Percentiles rank a stretch among this genome's conserved stretches.
phyloP scores from a whole-genome alignment of 2,888 invertebrate species.

The Spodoptera exigua region DNA sequence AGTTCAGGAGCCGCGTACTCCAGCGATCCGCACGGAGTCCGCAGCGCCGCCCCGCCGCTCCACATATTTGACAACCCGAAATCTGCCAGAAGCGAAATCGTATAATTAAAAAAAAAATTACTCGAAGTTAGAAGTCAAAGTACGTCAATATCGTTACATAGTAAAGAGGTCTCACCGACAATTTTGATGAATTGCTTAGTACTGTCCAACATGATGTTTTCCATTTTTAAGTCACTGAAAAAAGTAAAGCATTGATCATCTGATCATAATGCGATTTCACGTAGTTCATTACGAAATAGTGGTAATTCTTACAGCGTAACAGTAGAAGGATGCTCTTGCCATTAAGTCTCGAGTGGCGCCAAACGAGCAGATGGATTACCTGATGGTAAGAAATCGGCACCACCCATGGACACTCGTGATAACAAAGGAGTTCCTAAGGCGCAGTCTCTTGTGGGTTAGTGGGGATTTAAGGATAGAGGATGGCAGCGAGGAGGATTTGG shows the following conservation, averaged over 20 bases:
- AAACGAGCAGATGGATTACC: too few species aligned
- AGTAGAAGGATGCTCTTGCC: background rate
- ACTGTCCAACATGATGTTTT: conserved; percentile 93
- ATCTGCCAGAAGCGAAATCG: conserved; percentile 78
- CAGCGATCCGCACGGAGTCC: conserved; percentile 94
- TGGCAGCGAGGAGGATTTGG: too few species aligned
- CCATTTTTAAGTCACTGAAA: conserved; percentile 93
- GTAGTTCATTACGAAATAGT: background rate
- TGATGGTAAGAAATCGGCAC: too few species aligned
- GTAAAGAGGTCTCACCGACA: conserved; percentile 85
- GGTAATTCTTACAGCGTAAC: background rate
- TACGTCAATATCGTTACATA: too few species aligned
- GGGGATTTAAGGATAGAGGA: too few species aligned
- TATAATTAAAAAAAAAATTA: too few species aligned
- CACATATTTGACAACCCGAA: conserved; percentile 93
- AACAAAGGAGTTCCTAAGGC: too few species aligned
- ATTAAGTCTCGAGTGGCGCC: too few species aligned
- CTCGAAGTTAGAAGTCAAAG: too few species aligned
- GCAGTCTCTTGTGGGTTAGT: too few species aligned
- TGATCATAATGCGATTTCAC: too few species aligned
- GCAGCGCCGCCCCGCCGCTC: conserved; percentile 89
- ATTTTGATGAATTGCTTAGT: conserved; percentile 92
- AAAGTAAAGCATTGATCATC: conserved; percentile 4
- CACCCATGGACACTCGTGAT: too few species aligned
- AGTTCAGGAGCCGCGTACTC: conserved; percentile 95